Base-by-base conservation (phyloP, 1,140 invertebrate species). In the Himalopsyche phryganea region DNA sequence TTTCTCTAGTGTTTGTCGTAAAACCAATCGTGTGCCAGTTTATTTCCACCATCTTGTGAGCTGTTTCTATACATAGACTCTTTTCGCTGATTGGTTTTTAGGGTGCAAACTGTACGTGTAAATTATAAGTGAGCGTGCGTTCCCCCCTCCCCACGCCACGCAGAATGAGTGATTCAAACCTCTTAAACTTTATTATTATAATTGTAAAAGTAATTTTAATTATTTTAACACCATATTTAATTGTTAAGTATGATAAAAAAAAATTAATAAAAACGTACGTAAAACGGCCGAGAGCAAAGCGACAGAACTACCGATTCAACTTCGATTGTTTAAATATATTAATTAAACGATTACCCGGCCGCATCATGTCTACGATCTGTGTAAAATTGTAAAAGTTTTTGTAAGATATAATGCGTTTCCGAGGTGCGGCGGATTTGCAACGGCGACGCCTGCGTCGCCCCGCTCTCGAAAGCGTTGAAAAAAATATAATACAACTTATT, bases 1-100 rank as follows among this genome's bases (percentile, higher is more conserved):
- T 79, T 77, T 77, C 75, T 79, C 74, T 77, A 78, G 76, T 78
- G 75, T 78, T 78, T 65, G 64, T 67, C 60, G 53, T 58, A 60
- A 66, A 58, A 45, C 55, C 62, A 66, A 62, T 65, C 57, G 57
- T 62, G 60, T 50, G 23, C 52, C 57, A 44, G 57, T 55, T 55
- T 40, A 59, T 58, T 65, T 52, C 60, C 60, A 62, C 51, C 57
- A 44, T 57, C 35, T 50, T 51, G 48, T 52, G 60, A 58, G 56
- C 55, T 54, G 54, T 63, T 58, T 56, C 47, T 41, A 54, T 54
- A 48, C 45, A 63, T 63, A 58, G 60, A 63, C 60, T 63, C 60
- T 62, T 45, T 28, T 58, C 33, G 32, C 49, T 50, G 56, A 55
- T 56, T 58, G 61, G 51, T 58, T 57, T 58, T 56, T 51, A 53